A percentile compares a stretch with the other conserved stretches of the same genome.
Evolutionary conservation across 64 coral and sea anemone genomes (phyloP).

Genomic region (Porites lutea): DNA sequence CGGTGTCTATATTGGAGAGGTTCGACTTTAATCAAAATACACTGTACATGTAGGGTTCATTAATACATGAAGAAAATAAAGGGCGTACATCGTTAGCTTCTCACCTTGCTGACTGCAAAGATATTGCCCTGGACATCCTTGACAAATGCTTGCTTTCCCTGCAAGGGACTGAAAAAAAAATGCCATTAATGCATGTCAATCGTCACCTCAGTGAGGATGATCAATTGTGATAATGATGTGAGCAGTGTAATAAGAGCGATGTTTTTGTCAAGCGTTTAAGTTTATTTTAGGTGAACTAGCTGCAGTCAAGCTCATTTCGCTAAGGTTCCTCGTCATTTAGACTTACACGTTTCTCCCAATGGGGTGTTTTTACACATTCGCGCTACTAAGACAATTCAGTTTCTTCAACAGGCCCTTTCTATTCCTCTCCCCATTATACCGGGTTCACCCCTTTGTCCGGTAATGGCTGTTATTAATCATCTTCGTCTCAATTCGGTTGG

Average conservation of each 20-base stretch:
- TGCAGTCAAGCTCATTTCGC: not conserved
- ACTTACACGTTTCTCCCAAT: not conserved
- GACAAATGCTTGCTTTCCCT: slow-evolving; percentile 49
- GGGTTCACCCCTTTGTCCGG: not conserved
- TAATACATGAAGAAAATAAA: no score
- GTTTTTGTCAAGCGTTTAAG: no score
- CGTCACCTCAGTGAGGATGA: not conserved
- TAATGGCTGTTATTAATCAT: not conserved
- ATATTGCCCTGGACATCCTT: slow-evolving; percentile 58
- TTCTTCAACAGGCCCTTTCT: not conserved
- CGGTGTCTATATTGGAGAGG: no score
- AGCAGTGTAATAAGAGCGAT: no score
- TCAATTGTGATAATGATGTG: not conserved
- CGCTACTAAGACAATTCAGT: slow-evolving; percentile 31
- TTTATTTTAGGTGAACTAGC: no score
- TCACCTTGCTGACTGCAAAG: slow-evolving; percentile 58
- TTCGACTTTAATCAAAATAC: no score
- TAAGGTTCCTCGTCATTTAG: not conserved
- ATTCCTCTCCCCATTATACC: not conserved
- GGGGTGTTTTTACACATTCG: not conserved
- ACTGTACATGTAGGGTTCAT: no score
- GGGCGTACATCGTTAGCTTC: not conserved
- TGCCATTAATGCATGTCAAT: not conserved
- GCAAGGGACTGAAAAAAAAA: not conserved
- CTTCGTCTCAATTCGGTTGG: not conserved